phyloP scores from a whole-genome alignment of 2,888 invertebrate species.

The Andrena camellia region DNA sequence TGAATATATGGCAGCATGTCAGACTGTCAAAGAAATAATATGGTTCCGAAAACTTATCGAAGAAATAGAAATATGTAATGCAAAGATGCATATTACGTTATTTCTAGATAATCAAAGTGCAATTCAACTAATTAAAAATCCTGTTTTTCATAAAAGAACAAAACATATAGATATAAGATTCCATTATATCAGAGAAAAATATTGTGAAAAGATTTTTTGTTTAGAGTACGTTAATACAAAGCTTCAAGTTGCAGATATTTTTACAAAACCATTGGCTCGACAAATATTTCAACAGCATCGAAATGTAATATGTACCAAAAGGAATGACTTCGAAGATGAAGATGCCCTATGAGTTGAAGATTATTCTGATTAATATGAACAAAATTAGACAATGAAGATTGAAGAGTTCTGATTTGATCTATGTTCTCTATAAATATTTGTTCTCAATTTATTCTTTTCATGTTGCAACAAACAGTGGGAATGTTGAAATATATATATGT shows the following conservation, averaged over 20 bases:
- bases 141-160: neutral
- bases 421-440: too few relatives aligned
- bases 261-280: neutral
- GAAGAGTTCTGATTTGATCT: too few relatives aligned
- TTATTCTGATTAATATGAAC: too few relatives aligned
- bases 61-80: neutral
- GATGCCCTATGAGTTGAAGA: too few relatives aligned
- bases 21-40: neutral
- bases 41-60: neutral
- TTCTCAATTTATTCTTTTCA: too few relatives aligned
- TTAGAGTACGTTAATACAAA: neutral
- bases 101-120: neutral
- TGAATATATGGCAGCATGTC: constrained; percentile 4
- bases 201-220: neutral
- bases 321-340: too few relatives aligned
- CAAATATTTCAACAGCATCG: neutral
- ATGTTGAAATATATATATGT: too few relatives aligned
- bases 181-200: neutral
- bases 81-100: neutral
- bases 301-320: too few relatives aligned
- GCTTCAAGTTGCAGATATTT: neutral
- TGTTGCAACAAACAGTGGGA: too few relatives aligned
- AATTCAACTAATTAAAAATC: neutral
- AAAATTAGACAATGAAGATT: too few relatives aligned
- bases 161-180: constrained; percentile 6